Base-by-base conservation (phyloP, 2,888 invertebrate genomes). In the Desoria tigrina region DNA sequence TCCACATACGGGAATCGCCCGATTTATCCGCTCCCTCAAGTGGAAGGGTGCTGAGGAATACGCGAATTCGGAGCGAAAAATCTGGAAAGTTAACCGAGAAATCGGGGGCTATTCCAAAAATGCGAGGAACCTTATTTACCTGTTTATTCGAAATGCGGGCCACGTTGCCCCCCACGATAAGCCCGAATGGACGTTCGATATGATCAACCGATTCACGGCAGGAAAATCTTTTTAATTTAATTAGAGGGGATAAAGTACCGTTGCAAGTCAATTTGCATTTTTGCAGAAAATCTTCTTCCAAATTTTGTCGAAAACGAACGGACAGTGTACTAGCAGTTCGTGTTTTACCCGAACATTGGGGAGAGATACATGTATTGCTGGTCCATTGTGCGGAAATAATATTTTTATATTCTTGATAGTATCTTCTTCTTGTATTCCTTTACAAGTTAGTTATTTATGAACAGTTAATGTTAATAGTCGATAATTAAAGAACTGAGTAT, bases 131-230 rank as follows among this genome's bases (percentile, higher is more conserved):
- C 80, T 91, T 57, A 86, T 87, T 0, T 90, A 90, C 79, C 84
- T 90, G 6, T 79, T 90, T 80, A 86, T 91, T 1, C 83, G 90
- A 67, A 85, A 89, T 81, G 90, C 91, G 16, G 92, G 92, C 0
- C 92, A 92, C 77, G 89, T 91, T 87, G 89, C 90, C 6, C 90
- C 91, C 0, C 83, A 84, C 45, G 90, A 91, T 81, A 89, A 91
- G 79, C 90, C 91, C 0, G 85, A 86, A 76, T 90, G 89, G 87
- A 87, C 89, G 2, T 83, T 86, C 28, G 87, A 89, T 79, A 82
- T 92, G 80, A 88, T 92, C 56, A 85, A 84, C 50, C 82, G 86
- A 70, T 87, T 90, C 76, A 87, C 87, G 0, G 68, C 68, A 2
- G 71, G 68, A n/a, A 71, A 71, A 26, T 62, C 63, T 1, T 71